Conservation (phyloP, 2,113 vertebrate genomes). For the Cervus canadensis region DNA sequence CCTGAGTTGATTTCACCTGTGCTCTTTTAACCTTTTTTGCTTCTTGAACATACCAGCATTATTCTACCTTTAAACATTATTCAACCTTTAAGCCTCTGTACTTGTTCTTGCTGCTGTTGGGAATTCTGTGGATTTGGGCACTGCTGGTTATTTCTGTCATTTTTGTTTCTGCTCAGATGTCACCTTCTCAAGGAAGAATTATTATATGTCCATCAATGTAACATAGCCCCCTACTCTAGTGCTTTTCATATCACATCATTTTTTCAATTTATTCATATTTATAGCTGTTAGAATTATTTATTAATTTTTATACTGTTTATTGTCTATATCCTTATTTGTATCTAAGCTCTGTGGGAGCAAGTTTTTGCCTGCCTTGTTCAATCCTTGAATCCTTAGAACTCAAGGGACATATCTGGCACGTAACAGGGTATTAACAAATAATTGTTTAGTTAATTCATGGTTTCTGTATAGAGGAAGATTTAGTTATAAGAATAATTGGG, state of each 20-base stretch:
- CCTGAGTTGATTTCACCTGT: not conserved
- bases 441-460: not conserved
- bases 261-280: not conserved
- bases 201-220: not conserved
- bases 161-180: not conserved
- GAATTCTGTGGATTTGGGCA: not conserved
- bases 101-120: not conserved
- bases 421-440: not conserved
- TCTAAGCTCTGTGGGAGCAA: not conserved
- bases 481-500: not conserved
- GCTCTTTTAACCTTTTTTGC: not conserved
- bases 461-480: not conserved
- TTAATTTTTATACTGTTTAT: not conserved
- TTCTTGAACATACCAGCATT: not conserved
- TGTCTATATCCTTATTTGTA: not conserved
- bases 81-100: not conserved
- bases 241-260: not conserved
- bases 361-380: not conserved
- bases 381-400: not conserved
- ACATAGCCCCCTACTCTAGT: not conserved
- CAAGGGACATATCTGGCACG: not conserved
- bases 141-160: not conserved
- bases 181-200: not conserved
- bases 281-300: not conserved
- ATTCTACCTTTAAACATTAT: not conserved